Base-by-base conservation (phyloP, 2,888 invertebrate genomes). In the Cephus pygmeus region DNA sequence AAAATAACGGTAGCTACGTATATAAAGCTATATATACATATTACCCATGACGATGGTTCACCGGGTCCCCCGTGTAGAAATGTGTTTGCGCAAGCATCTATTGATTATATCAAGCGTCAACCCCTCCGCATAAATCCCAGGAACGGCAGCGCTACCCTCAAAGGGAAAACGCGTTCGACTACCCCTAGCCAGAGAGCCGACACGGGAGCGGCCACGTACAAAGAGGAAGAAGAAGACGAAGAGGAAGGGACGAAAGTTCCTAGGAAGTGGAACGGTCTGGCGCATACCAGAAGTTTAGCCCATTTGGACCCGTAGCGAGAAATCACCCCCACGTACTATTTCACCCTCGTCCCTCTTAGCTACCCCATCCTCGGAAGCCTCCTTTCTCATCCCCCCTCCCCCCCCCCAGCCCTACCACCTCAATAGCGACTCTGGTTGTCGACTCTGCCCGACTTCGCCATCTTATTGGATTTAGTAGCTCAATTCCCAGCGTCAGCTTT, bases 71-170 rank as follows among this genome's bases (percentile, higher is more conserved):
- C 34, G 34, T 35, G 11, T 73, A 75, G 40, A 9, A 34, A 75
- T 69, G 74, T 77, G 75, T 77, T 78, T 78, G 78, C 76, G 75
- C 75, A 76, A 78, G 75, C 78, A 34, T 68, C 73, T 78, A 78
- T 78, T 78, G 78, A 78, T 78, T 78, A 71, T 78, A 78, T 78
- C 76, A 75, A 75, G 71, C 75, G 75, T 75, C 77, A 76, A 73
- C 78, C 78, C 78, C 78, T 78, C 78, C 34, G 23, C 35, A 74
- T 74, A 35, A 34, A 36, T 71, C 71, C 34, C 34, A 71, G 12
- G 34, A 71, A n/a, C 2, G 71, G 71, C 33, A 71, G 31, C 23
- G 31, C 71, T 23, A 34, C 71, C 71, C 71, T 71, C 71, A 71
- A 71, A 71, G 71, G 71, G 23, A 71, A 71, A 33, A 15, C 12